A percentile compares a stretch with the other conserved stretches of the same genome.
Conservation (phyloP, 2,113 vertebrate genomes). For the Steatornis caripensis region DNA sequence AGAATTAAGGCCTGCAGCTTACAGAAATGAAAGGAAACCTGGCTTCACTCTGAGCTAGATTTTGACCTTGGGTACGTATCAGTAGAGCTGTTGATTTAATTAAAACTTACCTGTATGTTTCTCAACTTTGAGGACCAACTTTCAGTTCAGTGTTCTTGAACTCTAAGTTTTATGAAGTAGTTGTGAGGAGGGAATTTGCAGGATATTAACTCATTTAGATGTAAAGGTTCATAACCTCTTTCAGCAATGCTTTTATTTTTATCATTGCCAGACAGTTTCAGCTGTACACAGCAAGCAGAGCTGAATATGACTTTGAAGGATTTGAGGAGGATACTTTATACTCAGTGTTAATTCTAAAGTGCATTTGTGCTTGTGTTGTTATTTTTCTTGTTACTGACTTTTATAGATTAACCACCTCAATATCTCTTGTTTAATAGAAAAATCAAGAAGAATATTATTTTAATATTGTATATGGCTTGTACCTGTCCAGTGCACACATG, state of each 20-base stretch:
- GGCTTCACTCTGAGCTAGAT: background rate
- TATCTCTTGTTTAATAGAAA: background rate
- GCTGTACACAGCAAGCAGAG: background rate
- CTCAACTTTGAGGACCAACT: background rate
- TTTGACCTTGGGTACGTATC: background rate
- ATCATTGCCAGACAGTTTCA: background rate
- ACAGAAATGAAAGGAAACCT: background rate
- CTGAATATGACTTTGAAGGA: background rate
- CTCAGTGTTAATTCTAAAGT: background rate
- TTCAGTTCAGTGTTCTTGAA: background rate
- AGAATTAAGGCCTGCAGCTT: background rate
- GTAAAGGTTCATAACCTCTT: background rate
- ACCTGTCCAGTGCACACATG: background rate
- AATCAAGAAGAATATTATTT: background rate
- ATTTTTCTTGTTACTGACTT: background rate
- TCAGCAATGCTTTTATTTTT: background rate
- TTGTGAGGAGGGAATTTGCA: background rate
- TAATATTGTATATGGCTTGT: rapidly evolving
- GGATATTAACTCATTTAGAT: background rate
- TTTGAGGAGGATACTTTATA: background rate
- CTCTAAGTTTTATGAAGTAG: background rate
- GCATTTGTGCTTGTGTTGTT: background rate
- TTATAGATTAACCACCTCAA: background rate
- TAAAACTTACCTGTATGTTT: background rate
- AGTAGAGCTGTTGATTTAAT: background rate